Conservation (phyloP, 2,797 vertebrate genomes). For the Coluber constrictor region DNA sequence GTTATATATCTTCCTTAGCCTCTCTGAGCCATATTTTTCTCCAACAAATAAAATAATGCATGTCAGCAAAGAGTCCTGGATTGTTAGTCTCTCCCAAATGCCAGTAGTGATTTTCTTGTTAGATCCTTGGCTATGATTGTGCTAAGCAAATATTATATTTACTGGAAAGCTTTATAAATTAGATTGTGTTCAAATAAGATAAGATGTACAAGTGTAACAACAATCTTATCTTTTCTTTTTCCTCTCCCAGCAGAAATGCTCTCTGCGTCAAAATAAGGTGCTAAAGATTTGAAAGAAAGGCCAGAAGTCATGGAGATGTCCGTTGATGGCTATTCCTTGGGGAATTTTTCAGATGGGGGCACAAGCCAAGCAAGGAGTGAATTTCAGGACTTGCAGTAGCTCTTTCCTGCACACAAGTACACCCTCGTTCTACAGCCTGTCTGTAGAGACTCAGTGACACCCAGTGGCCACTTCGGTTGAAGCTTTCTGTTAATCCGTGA, state of each 20-base stretch:
- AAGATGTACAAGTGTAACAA: not conserved
- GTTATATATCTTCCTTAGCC: not conserved
- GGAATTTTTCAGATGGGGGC: not conserved
- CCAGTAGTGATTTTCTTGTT: not conserved
- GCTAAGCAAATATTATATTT: not conserved
- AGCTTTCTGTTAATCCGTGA: not conserved
- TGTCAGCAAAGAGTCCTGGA: not conserved
- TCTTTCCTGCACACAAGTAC: not conserved
- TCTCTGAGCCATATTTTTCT: not conserved
- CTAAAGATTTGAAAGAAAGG: not conserved
- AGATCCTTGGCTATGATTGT: not conserved
- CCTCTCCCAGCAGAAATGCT: not conserved
- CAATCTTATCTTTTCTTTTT: too few relatives aligned
- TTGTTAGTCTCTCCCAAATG: not conserved
- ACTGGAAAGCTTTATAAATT: not conserved
- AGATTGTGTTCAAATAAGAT: not conserved
- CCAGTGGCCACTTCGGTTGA: slow-evolving; percentile 12
- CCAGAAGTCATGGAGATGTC: not conserved
- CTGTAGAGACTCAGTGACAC: slow-evolving; percentile 36
- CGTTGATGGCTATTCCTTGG: not conserved
- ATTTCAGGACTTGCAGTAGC: slow-evolving; percentile 1
- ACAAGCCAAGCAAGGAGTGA: not conserved
- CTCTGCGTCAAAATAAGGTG: not conserved
- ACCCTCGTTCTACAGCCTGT: not conserved
- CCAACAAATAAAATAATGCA: not conserved